Percentiles rank a stretch among this genome's conserved stretches.
Evolutionary conservation across 2,113 vertebrate species (phyloP).

Genomic region (Hippolais icterina): DNA sequence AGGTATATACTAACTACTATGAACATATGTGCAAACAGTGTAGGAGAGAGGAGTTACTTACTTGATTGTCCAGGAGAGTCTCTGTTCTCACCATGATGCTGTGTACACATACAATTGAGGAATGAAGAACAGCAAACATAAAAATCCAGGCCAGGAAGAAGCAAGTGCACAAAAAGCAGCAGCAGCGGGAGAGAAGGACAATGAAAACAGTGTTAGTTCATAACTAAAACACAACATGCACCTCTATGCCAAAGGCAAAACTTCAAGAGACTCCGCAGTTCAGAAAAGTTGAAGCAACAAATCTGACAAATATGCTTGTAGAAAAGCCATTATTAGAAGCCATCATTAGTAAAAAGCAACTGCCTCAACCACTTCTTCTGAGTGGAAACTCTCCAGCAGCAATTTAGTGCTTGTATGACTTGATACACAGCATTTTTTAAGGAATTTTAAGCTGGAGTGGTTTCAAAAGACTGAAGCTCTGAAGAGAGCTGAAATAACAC

Average conservation of each 20-base stretch:
- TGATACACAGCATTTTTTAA: background rate
- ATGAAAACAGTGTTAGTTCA: constrained; percentile 78
- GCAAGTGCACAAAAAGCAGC: constrained; percentile 65
- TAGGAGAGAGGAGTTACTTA: constrained; percentile 74
- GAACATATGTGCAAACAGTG: background rate
- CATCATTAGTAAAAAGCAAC: constrained; percentile 28
- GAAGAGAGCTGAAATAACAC: background rate
- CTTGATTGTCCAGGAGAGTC: constrained; percentile 81
- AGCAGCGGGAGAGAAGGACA: constrained; percentile 71
- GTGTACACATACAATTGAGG: constrained; percentile 69
- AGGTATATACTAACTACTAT: background rate
- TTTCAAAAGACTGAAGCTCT: background rate
- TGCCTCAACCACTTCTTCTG: background rate
- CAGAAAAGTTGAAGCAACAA: constrained; percentile 33
- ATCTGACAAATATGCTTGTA: background rate
- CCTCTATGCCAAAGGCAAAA: constrained; percentile 14
- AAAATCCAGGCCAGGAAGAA: constrained; percentile 76
- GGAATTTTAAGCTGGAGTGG: background rate
- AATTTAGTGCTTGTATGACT: background rate
- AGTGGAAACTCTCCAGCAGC: background rate
- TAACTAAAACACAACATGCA: constrained; percentile 71
- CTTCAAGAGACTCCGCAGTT: background rate
- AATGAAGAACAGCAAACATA: constrained; percentile 71
- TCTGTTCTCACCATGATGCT: constrained; percentile 85
- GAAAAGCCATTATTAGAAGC: constrained; percentile 17